phyloP scores from a whole-genome alignment of 2,113 vertebrate species.

The Tautogolabrus adspersus region DNA sequence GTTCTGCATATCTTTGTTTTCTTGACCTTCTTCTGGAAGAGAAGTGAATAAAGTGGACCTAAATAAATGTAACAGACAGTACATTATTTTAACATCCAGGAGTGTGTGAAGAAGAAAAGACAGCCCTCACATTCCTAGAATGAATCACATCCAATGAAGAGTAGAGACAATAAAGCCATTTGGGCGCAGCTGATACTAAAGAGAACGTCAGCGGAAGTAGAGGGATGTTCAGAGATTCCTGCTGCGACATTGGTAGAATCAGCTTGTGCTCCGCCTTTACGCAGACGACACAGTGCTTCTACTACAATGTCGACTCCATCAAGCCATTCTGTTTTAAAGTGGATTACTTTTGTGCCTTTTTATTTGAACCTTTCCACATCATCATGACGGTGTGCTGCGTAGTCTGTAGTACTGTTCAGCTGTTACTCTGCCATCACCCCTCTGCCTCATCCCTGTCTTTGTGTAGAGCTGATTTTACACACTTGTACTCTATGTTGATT shows the following conservation, averaged over 20 bases:
- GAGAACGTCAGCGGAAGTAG: conserved; percentile 59
- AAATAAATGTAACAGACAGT: no score
- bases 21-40: no score
- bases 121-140: background rate
- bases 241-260: conserved; percentile 78
- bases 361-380: conserved; percentile 23
- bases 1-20: no score
- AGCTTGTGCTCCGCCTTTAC: conserved; percentile 53
- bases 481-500: conserved; percentile 26
- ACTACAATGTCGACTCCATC: conserved; percentile 69
- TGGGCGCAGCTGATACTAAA: conserved; percentile 41
- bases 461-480: conserved; percentile 28
- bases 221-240: conserved; percentile 78
- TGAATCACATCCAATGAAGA: background rate
- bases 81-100: no score
- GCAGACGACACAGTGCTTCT: conserved; percentile 72
- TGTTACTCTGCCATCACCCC: conserved; percentile 36
- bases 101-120: no score
- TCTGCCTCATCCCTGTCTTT: conserved; percentile 41
- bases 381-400: conserved; percentile 20
- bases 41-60: no score
- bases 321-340: conserved; percentile 40
- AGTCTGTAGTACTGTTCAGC: conserved; percentile 41
- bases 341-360: conserved; percentile 26
- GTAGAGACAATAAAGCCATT: background rate